phyloP scores from a whole-genome alignment of 2,888 invertebrate species.

The Galerucella pusilla region DNA sequence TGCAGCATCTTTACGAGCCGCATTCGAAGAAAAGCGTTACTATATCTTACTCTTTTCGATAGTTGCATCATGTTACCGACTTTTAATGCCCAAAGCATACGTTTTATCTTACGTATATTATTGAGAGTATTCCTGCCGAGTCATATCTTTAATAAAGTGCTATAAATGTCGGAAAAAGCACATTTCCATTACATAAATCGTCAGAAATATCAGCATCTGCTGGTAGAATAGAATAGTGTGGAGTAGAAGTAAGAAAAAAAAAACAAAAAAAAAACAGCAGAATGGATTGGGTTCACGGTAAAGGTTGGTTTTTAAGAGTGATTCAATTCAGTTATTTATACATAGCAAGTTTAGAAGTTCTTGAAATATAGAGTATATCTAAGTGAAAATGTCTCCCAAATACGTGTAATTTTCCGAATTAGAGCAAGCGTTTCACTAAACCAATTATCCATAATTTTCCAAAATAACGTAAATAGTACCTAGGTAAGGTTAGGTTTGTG shows the following conservation, averaged over 20 bases:
- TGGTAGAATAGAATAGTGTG: slow-evolving; percentile 11
- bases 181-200: slow-evolving; percentile 31
- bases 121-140: slow-evolving; percentile 11
- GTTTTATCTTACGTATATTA: slow-evolving; percentile 11
- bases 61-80: slow-evolving; percentile 18
- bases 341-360: too few species aligned
- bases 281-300: not conserved
- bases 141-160: slow-evolving; percentile 30
- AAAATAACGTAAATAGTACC: too few species aligned
- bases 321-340: too few species aligned
- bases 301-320: not conserved
- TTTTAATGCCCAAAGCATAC: slow-evolving; percentile 16
- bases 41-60: slow-evolving; percentile 17
- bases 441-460: too few species aligned
- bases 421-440: too few species aligned
- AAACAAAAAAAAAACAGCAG: not conserved
- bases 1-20: not conserved
- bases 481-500: too few species aligned
- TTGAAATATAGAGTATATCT: too few species aligned
- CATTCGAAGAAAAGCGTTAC: not conserved
- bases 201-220: slow-evolving; percentile 19
- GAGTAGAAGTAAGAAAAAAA: not conserved
- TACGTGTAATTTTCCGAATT: too few species aligned
- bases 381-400: too few species aligned
- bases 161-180: slow-evolving; percentile 24